These are phyloP conservation scores for Gymnodraco acuticeps DNA, from an alignment of 2,797 vertebrate species.

Conservation along the genomic window DNA sequence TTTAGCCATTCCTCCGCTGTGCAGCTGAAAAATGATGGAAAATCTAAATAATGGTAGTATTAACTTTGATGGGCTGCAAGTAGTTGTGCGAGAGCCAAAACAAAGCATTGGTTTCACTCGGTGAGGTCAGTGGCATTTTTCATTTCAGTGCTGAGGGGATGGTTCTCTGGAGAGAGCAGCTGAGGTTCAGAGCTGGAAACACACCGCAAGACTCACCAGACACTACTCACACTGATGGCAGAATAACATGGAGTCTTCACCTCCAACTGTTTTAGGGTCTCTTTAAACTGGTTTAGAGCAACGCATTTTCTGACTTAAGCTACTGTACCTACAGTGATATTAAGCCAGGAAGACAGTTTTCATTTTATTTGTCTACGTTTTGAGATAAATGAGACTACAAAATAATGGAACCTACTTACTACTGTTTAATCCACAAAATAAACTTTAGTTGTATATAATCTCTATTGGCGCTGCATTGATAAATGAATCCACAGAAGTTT, in stretches of 20 bases:
- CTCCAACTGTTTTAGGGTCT: too few relatives aligned
- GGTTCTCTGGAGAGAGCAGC: slow-evolving; percentile 19
- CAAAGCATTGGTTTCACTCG: slow-evolving; percentile 48
- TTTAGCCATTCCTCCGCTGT: slow-evolving; percentile 15
- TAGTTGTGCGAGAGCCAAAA: slow-evolving; percentile 46
- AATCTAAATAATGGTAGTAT: slow-evolving; percentile 54
- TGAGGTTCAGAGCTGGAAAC: slow-evolving; percentile 21
- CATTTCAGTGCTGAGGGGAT: background rate
- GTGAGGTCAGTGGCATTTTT: slow-evolving; percentile 44
- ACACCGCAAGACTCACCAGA: slow-evolving; percentile 17
- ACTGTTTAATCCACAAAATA: too few relatives aligned
- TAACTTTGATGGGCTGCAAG: slow-evolving; percentile 44
- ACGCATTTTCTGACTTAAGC: background rate
- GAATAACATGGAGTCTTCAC: background rate
- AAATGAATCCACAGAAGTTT: too few relatives aligned
- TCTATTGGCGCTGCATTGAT: too few relatives aligned
- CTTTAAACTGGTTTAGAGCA: background rate
- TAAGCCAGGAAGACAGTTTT: background rate
- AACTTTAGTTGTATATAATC: too few relatives aligned
- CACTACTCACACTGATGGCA: background rate
- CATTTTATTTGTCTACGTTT: background rate
- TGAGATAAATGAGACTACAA: background rate
- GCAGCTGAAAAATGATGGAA: slow-evolving; percentile 33
- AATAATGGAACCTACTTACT: too few relatives aligned
- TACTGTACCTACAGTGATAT: too few relatives aligned